A percentile compares a stretch with the other conserved stretches of the same genome.
These are phyloP conservation scores for Lagocephalus sceleratus DNA, from an alignment of 2,797 vertebrate genomes.

Conservation along the genomic window DNA sequence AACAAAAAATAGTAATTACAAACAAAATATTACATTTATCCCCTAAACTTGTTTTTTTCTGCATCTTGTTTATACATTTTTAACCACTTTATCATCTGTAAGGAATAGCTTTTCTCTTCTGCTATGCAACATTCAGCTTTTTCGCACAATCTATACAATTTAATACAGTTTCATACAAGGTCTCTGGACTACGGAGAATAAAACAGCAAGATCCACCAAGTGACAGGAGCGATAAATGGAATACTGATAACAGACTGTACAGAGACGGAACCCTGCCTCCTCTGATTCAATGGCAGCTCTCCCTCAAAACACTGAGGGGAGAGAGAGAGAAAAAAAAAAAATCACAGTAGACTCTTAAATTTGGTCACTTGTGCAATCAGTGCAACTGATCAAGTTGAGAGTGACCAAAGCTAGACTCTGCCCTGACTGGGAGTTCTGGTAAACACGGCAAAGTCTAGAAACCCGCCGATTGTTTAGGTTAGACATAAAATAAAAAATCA, in stretches of 20 bases:
- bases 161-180: conserved; percentile 96
- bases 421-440: conserved; percentile 46
- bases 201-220: conserved; percentile 71
- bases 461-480: conserved; percentile 33
- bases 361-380: conserved; percentile 73
- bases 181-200: conserved; percentile 84
- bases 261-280: conserved; percentile 66
- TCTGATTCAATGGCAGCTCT: conserved; percentile 44
- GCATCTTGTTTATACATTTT: conserved; percentile 73
- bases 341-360: conserved; percentile 62
- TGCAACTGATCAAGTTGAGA: conserved; percentile 68
- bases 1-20: conserved; percentile 98
- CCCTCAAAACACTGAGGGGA: conserved; percentile 23
- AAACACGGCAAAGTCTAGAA: conserved; percentile 49
- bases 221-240: conserved; percentile 75
- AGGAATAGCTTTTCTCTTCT: conserved; percentile 70
- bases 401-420: conserved; percentile 61
- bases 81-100: conserved; percentile 77
- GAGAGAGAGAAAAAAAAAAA: not conserved
- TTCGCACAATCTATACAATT: conserved; percentile 98
- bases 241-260: conserved; percentile 96
- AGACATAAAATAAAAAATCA: conserved; percentile 37
- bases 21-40: conserved; percentile 99
- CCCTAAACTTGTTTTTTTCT: conserved; percentile 75
- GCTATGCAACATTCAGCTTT: conserved; percentile 87